These are phyloP conservation scores for Nansenia antarctica DNA, from an alignment of 2,113 vertebrate genomes.

Conservation along the genomic window DNA sequence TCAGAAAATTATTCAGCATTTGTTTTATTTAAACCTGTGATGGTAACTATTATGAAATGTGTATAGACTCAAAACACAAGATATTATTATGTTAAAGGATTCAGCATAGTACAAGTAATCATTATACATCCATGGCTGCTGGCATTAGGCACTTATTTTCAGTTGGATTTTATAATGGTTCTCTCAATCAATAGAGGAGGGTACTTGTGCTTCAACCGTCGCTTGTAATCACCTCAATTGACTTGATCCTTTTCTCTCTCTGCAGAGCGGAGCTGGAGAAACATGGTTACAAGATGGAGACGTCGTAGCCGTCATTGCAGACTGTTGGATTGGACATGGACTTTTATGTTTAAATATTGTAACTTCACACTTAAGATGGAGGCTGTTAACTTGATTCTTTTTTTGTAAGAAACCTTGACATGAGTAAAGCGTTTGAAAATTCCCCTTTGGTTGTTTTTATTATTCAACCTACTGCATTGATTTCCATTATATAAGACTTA, in stretches of 20 bases:
- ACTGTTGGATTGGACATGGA: slow-evolving; percentile 32
- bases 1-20: slow-evolving; percentile 42
- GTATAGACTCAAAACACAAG: slow-evolving; percentile 38
- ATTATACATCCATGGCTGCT: slow-evolving; percentile 55
- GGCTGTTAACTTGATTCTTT: slow-evolving; percentile 35
- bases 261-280: slow-evolving; percentile 97
- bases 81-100: slow-evolving; percentile 62
- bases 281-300: slow-evolving; percentile 99
- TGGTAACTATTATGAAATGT: slow-evolving; percentile 49
- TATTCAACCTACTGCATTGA: background rate
- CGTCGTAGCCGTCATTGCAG: slow-evolving; percentile 79
- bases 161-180: slow-evolving; percentile 59
- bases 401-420: slow-evolving; percentile 48
- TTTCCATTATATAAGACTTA: background rate
- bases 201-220: slow-evolving; percentile 56
- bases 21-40: slow-evolving; percentile 63
- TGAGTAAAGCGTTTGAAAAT: slow-evolving; percentile 55
- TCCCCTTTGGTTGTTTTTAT: slow-evolving; percentile 24
- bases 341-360: slow-evolving; percentile 50
- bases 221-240: slow-evolving; percentile 67
- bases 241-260: slow-evolving; percentile 48
- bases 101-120: slow-evolving; percentile 47
- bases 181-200: slow-evolving; percentile 66
- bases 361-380: slow-evolving; percentile 16
- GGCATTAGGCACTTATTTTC: slow-evolving; percentile 47